phyloP scores from a whole-genome alignment of 2,113 vertebrate species.

The Leucosticte australis region DNA sequence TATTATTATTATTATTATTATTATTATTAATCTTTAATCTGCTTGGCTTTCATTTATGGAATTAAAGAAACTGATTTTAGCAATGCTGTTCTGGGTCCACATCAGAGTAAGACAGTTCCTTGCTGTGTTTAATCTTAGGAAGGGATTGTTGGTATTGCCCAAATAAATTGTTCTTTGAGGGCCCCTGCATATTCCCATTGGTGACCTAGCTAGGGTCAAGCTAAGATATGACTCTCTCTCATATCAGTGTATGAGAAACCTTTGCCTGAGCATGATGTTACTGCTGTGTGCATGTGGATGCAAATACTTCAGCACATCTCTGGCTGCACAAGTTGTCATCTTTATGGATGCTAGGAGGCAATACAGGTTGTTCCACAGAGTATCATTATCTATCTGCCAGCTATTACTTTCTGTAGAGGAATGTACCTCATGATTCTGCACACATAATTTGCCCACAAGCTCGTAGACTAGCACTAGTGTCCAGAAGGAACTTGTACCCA shows the following conservation, averaged over 20 bases:
- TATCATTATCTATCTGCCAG: neutral
- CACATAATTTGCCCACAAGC: neutral
- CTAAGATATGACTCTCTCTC: neutral
- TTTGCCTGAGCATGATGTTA: neutral
- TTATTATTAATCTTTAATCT: neutral
- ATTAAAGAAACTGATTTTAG: neutral
- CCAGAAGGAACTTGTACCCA: neutral
- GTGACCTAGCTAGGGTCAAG: neutral
- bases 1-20: neutral
- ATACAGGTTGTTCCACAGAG: neutral
- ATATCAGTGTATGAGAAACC: neutral
- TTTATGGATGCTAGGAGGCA: neutral
- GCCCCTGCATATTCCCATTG: neutral
- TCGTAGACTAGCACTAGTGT: neutral
- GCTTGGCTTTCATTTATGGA: neutral
- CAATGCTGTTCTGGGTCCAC: neutral
- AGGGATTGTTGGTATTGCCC: neutral
- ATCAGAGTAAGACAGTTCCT: neutral
- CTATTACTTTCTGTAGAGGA: neutral
- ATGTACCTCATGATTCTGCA: neutral
- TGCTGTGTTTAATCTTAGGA: neutral
- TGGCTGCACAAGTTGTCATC: neutral
- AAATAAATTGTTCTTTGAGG: neutral
- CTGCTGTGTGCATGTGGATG: neutral
- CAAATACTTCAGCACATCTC: neutral